phyloP scores from a whole-genome alignment of 2,113 vertebrate species.

The Grammomys dolichurus region DNA sequence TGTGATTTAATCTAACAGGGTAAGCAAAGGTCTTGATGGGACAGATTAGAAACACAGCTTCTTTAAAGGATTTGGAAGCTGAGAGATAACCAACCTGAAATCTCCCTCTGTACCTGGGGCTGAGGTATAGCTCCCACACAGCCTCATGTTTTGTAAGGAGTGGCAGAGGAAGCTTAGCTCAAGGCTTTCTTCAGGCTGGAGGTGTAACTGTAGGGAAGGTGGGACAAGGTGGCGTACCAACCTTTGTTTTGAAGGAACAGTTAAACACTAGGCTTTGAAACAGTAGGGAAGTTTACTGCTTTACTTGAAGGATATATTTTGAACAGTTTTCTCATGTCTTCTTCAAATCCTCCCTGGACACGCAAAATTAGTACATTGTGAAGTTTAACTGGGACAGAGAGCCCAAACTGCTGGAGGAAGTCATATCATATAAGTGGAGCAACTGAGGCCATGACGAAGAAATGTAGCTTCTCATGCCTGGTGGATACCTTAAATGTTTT shows the following conservation, averaged over 20 bases:
- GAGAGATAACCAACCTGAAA: conserved; percentile 64
- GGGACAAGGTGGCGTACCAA: too few relatives aligned
- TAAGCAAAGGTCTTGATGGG: conserved; percentile 65
- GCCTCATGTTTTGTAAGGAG: background rate
- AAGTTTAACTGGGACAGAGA: background rate
- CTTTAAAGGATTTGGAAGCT: conserved; percentile 54
- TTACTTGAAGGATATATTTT: background rate
- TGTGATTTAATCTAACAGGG: conserved; percentile 77
- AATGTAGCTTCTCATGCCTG: background rate
- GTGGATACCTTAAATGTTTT: background rate
- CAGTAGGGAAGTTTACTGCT: background rate
- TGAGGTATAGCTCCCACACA: background rate
- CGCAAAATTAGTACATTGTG: background rate
- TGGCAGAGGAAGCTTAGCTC: background rate
- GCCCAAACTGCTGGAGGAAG: background rate
- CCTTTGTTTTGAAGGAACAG: background rate
- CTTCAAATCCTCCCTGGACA: conserved; percentile 4
- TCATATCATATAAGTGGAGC: background rate
- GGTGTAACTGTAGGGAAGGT: too few relatives aligned
- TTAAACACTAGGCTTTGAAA: too few relatives aligned
- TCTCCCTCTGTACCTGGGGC: background rate
- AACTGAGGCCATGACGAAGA: background rate
- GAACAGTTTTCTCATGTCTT: background rate
- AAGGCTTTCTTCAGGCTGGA: background rate
- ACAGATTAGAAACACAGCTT: conserved; percentile 70